These are phyloP conservation scores for Lepus townsendii DNA, from an alignment of 2,797 vertebrate genomes.

Conservation along the genomic window DNA sequence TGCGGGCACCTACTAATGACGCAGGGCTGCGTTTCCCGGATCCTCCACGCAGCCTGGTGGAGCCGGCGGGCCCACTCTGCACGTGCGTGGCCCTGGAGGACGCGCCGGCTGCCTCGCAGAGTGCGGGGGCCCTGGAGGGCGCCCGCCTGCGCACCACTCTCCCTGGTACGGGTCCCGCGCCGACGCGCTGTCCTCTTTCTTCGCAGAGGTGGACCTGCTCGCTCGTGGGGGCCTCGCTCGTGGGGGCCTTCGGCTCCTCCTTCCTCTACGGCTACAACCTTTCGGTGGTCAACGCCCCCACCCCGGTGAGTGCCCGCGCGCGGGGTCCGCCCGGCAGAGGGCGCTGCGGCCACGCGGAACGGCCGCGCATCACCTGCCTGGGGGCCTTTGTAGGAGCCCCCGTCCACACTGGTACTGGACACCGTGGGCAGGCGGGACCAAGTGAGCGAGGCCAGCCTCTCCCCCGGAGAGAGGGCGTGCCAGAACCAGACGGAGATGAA, in stretches of 20 bases:
- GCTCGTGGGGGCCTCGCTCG: constrained; percentile 92
- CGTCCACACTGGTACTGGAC: not conserved
- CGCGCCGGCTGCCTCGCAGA: too few species aligned
- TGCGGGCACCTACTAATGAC: not conserved
- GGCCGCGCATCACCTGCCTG: not conserved
- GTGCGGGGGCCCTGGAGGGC: too few species aligned
- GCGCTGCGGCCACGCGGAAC: constrained; percentile 3
- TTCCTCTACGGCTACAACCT: constrained; percentile 98
- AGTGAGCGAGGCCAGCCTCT: not conserved
- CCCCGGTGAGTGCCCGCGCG: constrained; percentile 90
- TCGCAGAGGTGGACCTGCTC: constrained; percentile 90
- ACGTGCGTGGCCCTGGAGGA: too few species aligned
- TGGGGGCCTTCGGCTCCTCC: constrained; percentile 95
- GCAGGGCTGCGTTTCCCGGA: accelerated
- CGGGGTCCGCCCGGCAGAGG: constrained; percentile 43
- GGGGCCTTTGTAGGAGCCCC: not conserved
- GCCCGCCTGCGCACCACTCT: too few species aligned
- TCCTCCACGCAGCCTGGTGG: accelerated
- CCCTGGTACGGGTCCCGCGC: not conserved
- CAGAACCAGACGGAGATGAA: not conserved
- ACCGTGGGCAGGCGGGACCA: accelerated
- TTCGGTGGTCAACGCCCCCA: constrained; percentile 96
- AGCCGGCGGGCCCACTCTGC: not conserved
- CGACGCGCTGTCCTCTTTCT: constrained; percentile 3
- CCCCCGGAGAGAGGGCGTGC: not conserved